Evolutionary conservation across 2,113 vertebrate species (phyloP).

Genomic region (Onychorhynchus coronatus): DNA sequence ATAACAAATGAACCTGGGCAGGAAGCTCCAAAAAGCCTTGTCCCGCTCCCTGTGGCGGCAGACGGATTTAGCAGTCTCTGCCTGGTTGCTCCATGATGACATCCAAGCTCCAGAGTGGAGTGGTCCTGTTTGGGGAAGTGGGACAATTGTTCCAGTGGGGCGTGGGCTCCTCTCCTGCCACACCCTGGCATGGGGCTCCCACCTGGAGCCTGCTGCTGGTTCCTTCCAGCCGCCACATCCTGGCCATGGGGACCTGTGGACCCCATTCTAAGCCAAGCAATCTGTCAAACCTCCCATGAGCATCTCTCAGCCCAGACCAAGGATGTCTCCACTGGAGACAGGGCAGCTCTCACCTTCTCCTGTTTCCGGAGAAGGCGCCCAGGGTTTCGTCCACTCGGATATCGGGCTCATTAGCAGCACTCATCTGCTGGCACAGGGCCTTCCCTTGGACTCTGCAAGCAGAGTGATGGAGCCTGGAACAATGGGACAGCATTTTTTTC

Average conservation of each 20-base stretch:
- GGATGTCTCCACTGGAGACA: not conserved
- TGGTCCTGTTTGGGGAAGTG: not conserved
- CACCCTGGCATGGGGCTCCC: not conserved
- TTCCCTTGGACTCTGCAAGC: not conserved
- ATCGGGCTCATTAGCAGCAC: not conserved
- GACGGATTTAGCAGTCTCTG: not conserved
- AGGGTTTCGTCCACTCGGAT: not conserved
- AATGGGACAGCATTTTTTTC: slow-evolving; percentile 9
- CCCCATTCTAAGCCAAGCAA: not conserved
- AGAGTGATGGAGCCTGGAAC: not conserved
- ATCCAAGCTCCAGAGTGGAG: not conserved
- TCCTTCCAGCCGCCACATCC: not conserved
- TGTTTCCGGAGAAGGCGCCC: slow-evolving; percentile 38
- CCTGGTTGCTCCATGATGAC: not conserved
- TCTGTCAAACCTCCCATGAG: not conserved
- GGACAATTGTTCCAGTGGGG: not conserved
- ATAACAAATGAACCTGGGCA: slow-evolving; percentile 24
- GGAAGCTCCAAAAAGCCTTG: not conserved
- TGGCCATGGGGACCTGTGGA: not conserved
- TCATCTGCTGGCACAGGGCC: not conserved
- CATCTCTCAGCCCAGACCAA: not conserved
- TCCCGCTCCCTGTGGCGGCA: fast-evolving
- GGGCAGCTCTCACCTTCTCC: not conserved
- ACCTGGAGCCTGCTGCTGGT: not conserved
- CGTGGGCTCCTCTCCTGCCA: not conserved